Evolutionary conservation across 2,797 vertebrate genomes (phyloP), one percentile per base, ranked within the genome.

Genomic region (Ctenopoma multispine): DNA sequence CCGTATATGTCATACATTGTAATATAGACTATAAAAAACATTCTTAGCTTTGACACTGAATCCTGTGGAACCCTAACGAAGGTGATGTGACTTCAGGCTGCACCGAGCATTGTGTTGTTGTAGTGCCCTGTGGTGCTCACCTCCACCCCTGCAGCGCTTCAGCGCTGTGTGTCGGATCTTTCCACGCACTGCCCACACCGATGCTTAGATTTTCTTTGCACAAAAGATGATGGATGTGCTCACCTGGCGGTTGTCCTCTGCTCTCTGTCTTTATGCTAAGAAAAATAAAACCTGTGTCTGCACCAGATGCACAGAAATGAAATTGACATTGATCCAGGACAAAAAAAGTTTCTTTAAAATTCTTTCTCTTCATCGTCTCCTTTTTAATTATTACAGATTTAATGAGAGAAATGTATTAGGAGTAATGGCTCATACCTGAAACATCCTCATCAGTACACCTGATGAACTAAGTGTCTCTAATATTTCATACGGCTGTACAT

Each of bases 381-480:
- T 41, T 77, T 82, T 79, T 75, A 44, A 76, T 69, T 41, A 56
- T 53, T 24, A 7, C 21, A 60, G 12, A n/a, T 51, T 66, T 63
- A 79, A 81, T 51, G 36, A 64, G 38, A 49, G 11, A 38, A 46
- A 59, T 80, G 8, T 67, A 69, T 84, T 51, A 64, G 50, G 41
- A 77, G 23, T 61, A 66, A 83, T 24, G 58, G 21, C 75, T 77
- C 27, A 4, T 11, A 75, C 29, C 31, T 75, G 73, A 21, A 63
- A 61, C 67, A 34, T 53, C 46, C 38, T 79, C 59, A 68, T 81
- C 75, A 67, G 67, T 60, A 11, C 70, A 72, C 49, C 69, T 74
- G 71, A 80, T 78, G 65, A 84, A 80, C 64, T 49, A 48, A 84
- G 63, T 63, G 84, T 83, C 80, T 69, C 4, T n/a, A n/a, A 64